Evolutionary conservation across 2,888 invertebrate species (phyloP), one percentile per base, ranked within the genome.

Genomic region (Cephus pygmeus): DNA sequence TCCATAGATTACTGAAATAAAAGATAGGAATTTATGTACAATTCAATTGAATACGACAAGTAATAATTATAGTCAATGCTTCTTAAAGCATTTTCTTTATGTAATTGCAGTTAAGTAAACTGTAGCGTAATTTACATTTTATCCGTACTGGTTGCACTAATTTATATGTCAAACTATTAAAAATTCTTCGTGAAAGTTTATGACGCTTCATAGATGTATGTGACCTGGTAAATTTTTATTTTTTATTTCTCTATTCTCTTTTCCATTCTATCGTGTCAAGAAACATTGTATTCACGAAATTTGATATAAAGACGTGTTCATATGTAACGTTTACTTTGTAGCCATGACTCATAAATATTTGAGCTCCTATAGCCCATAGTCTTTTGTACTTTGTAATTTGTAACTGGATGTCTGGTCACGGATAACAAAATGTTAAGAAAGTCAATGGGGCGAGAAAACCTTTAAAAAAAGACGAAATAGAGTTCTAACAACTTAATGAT

Each of bases 321-420:
- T 71, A 11, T 15, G 33, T 11, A 12, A 12, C 31, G 33, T 23
- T 71, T 71, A 33, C 71, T 34, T 71, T 34, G 31, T 31, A 71
- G 12, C 23, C 71, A 3, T 23, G 71, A 71, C 31, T 23, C 71
- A 4, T 12, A 23, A 71, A 71, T 4, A 71, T 71, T 71, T 23
- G 0, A 9, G 56, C 23, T 56, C 56, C 2, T 56, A 23, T 23
- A 56, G 23, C 23, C 23, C 2, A 23, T 9, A 56, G 56, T 9
- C 56, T 56, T 56, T 40, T 79, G 82, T 84, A 86, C 82, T 83
- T 86, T 83, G 84, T 85, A 86, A 88, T 88, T 88, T 86, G 84
- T 83, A 83, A 82, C 85, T 83, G 79, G 83, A 82, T 82, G 77
- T 80, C 78, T 76, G 80, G 30, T 77, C 77, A 79, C 82, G 76